phyloP scores from a whole-genome alignment of 2,113 vertebrate genomes.

The Hyperoodon ampullatus region DNA sequence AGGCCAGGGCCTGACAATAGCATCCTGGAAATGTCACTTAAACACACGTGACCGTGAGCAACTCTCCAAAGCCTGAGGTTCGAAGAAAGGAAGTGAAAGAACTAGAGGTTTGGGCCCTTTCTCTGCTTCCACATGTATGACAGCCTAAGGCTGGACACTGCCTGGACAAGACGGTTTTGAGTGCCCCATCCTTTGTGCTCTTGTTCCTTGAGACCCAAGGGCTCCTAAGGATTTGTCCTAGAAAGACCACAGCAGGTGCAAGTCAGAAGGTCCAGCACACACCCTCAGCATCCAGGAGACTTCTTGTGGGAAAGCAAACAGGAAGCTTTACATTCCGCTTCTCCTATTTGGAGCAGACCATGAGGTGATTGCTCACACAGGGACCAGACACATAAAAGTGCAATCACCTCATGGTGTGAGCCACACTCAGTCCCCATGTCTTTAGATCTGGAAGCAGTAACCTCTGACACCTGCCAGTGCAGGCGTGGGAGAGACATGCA shows the following conservation, averaged over 20 bases:
- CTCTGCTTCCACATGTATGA: neutral
- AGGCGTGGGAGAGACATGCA: neutral
- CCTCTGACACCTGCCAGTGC: neutral
- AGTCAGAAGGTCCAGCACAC: neutral
- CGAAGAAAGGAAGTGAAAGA: neutral
- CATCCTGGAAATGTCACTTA: neutral
- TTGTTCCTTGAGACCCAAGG: neutral
- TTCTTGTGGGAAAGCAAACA: neutral
- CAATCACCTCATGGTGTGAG: neutral
- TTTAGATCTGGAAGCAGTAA: neutral
- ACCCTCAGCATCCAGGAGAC: neutral
- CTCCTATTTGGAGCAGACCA: too few species aligned
- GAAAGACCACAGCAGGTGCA: neutral
- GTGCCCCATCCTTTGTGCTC: accelerated
- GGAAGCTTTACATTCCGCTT: neutral
- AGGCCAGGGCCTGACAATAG: neutral
- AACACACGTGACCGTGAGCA: accelerated
- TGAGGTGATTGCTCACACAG: too few species aligned
- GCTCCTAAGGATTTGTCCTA: neutral
- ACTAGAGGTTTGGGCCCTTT: neutral
- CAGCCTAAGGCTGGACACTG: neutral
- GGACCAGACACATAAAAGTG: accelerated
- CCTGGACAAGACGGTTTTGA: neutral
- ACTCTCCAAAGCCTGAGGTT: neutral
- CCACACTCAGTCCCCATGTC: neutral